phyloP scores from a whole-genome alignment of 2,888 invertebrate genomes.

The Trachelus iudaicus region DNA sequence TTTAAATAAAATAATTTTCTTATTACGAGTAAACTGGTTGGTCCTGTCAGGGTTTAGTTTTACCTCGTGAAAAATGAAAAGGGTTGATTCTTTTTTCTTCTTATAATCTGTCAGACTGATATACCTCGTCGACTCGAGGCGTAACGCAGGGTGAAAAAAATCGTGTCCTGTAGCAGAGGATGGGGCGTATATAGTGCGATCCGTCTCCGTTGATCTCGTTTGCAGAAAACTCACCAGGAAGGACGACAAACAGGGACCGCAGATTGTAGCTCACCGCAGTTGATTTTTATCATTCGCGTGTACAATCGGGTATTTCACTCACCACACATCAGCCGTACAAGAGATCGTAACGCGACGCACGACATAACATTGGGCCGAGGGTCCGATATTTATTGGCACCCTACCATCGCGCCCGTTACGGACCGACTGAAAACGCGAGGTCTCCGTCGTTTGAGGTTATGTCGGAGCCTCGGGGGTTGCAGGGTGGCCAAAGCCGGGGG shows the following conservation, averaged over 20 bases:
- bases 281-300: background rate
- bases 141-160: background rate
- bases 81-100: background rate
- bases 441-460: slow-evolving; percentile 16
- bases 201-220: background rate
- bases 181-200: background rate
- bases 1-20: background rate
- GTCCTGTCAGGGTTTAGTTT: background rate
- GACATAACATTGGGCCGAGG: background rate
- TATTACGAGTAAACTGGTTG: background rate
- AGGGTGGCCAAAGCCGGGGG: slow-evolving; percentile 19
- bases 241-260: background rate
- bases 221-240: background rate
- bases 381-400: slow-evolving; percentile 7
- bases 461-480: slow-evolving; percentile 13
- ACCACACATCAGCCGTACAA: background rate
- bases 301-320: background rate
- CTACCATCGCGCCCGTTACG: slow-evolving; percentile 15
- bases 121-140: background rate
- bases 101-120: background rate
- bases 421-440: slow-evolving; percentile 20
- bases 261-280: background rate
- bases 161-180: background rate
- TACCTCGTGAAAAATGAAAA: background rate
- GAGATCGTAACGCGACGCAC: background rate